A percentile compares a stretch with the other conserved stretches of the same genome.
phyloP scores from a whole-genome alignment of 2,113 vertebrate species.

The Brachypodius melanocephalos region DNA sequence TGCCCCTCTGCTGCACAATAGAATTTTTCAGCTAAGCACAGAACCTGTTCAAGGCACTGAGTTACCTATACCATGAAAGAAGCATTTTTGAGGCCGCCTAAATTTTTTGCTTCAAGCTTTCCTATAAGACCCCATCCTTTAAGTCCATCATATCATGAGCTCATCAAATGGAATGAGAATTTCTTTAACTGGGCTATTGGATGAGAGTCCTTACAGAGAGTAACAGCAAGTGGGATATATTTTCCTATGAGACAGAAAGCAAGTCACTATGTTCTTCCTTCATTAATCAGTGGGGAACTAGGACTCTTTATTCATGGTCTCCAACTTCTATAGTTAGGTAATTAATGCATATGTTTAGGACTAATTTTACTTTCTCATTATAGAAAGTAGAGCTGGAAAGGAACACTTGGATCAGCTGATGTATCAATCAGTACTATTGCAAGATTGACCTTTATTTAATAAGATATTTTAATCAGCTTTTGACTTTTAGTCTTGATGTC shows the following conservation, averaged over 20 bases:
- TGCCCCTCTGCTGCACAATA: not conserved
- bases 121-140: not conserved
- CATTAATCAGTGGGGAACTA: slow-evolving; percentile 2
- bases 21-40: not conserved
- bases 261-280: not conserved
- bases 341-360: slow-evolving; percentile 39
- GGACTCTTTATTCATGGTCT: not conserved
- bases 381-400: slow-evolving; percentile 23
- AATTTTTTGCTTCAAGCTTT: not conserved
- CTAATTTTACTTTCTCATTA: slow-evolving; percentile 56
- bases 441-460: slow-evolving; percentile 53
- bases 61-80: fast-evolving
- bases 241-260: not conserved
- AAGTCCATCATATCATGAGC: not conserved
- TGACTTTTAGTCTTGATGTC: not conserved
- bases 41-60: not conserved
- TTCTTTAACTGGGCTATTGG: not conserved
- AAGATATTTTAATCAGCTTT: slow-evolving; percentile 59
- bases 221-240: not conserved
- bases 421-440: slow-evolving; percentile 30
- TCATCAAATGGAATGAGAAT: not conserved
- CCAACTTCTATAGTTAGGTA: not conserved
- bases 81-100: not conserved
- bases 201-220: not conserved
- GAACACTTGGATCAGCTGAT: slow-evolving; percentile 45